A percentile compares a stretch with the other conserved stretches of the same genome.
Conservation (phyloP, 1,140 invertebrate species). For the Dendrolimus kikuchii region DNA sequence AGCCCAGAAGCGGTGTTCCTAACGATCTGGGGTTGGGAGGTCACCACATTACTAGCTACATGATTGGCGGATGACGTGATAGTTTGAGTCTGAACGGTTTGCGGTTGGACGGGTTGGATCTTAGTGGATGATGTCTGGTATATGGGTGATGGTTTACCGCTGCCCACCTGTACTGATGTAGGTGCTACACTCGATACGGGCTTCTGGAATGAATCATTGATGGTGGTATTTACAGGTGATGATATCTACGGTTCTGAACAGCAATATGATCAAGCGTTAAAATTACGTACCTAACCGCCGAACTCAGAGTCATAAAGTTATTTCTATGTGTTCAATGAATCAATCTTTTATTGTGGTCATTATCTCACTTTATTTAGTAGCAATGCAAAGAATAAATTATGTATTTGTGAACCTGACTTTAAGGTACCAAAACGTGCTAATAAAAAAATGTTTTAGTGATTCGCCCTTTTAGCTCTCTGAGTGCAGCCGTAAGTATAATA, state of each 20-base stretch:
- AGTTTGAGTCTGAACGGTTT: slow-evolving; percentile 75
- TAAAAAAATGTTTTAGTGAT: no score
- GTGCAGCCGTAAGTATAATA: no score
- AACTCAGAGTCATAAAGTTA: no score
- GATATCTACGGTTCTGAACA: slow-evolving; percentile 16
- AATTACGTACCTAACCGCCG: neutral
- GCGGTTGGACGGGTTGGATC: slow-evolving; percentile 85
- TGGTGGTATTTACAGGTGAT: slow-evolving; percentile 64
- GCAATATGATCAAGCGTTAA: slow-evolving; percentile 8
- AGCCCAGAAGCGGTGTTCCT: slow-evolving; percentile 64
- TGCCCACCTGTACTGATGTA: slow-evolving; percentile 76
- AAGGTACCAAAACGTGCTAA: no score
- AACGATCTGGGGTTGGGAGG: slow-evolving; percentile 65
- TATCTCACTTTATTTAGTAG: no score
- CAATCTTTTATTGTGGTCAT: no score
- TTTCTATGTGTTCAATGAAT: no score
- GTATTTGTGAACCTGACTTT: no score
- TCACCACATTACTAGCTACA: slow-evolving; percentile 56
- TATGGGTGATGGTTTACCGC: slow-evolving; percentile 81
- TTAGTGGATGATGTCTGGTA: slow-evolving; percentile 87
- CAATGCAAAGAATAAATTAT: no score
- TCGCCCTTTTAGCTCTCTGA: no score
- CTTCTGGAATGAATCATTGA: slow-evolving; percentile 71
- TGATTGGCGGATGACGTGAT: slow-evolving; percentile 46
- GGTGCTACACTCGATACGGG: slow-evolving; percentile 88